phyloP scores from a whole-genome alignment of 1,140 invertebrate species.

The Rhagoletis pomonella region DNA sequence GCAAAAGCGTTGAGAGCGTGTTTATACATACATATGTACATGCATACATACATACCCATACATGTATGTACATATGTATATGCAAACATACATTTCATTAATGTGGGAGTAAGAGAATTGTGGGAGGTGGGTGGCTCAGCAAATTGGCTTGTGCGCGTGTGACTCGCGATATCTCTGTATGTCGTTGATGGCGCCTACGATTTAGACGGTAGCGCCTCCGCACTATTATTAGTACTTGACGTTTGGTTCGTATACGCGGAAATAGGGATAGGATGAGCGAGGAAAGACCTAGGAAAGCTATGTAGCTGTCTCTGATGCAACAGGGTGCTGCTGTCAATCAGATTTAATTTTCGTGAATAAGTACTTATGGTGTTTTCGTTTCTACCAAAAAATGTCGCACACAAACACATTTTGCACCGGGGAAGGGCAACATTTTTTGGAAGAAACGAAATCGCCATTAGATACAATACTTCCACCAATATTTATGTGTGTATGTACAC shows the following conservation, averaged over 20 bases:
- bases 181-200: slow-evolving; percentile 20
- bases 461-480: too few species aligned
- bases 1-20: neutral
- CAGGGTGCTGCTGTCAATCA: slow-evolving; percentile 43
- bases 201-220: slow-evolving; percentile 30
- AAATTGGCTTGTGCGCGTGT: slow-evolving; percentile 19
- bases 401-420: too few species aligned
- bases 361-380: too few species aligned
- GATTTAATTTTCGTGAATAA: too few species aligned
- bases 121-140: neutral
- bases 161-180: neutral
- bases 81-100: neutral
- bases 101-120: neutral
- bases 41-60: too few species aligned
- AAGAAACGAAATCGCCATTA: too few species aligned
- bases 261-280: neutral
- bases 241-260: neutral
- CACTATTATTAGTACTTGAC: slow-evolving; percentile 23
- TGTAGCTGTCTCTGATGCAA: neutral
- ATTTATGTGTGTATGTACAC: too few species aligned
- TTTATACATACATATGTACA: too few species aligned
- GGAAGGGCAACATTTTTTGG: too few species aligned
- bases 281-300: neutral
- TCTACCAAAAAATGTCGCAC: too few species aligned
- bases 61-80: too few species aligned